Evolutionary conservation across 2,888 invertebrate genomes (phyloP).

Genomic region (Rhagophthalmus giganteus): DNA sequence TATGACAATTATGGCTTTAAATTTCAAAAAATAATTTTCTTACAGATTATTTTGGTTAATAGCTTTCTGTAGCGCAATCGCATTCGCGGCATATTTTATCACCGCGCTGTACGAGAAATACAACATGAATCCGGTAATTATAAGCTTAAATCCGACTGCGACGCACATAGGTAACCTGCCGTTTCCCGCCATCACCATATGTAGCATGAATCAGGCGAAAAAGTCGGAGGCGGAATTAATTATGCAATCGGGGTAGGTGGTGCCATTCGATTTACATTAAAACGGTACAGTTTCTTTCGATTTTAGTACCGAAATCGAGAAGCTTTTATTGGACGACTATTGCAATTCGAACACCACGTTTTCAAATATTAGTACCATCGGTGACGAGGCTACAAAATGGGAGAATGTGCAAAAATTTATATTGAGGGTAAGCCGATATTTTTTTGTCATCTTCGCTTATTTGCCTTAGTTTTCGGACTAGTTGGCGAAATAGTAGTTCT

Average conservation of each 20-base stretch:
- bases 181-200: slow-evolving; percentile 82
- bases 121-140: slow-evolving; percentile 74
- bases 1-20: neutral
- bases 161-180: slow-evolving; percentile 70
- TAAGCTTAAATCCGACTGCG: slow-evolving; percentile 74
- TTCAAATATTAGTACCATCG: slow-evolving; percentile 32
- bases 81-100: slow-evolving; percentile 72
- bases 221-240: slow-evolving; percentile 63
- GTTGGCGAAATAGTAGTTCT: too few species aligned
- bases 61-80: slow-evolving; percentile 67
- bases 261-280: neutral
- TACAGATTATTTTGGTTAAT: slow-evolving; percentile 70
- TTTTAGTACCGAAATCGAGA: slow-evolving; percentile 40
- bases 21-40: slow-evolving; percentile 6
- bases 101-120: slow-evolving; percentile 73
- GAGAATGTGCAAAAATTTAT: slow-evolving; percentile 54
- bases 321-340: slow-evolving; percentile 49
- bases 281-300: neutral
- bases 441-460: neutral
- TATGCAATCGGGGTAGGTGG: slow-evolving; percentile 23
- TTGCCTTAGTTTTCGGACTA: too few species aligned
- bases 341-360: slow-evolving; percentile 43
- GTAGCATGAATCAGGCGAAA: slow-evolving; percentile 81
- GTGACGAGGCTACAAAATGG: slow-evolving; percentile 48
- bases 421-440: slow-evolving; percentile 47